phyloP scores from a whole-genome alignment of 2,797 vertebrate species.

The Glyptemys insculpta region DNA sequence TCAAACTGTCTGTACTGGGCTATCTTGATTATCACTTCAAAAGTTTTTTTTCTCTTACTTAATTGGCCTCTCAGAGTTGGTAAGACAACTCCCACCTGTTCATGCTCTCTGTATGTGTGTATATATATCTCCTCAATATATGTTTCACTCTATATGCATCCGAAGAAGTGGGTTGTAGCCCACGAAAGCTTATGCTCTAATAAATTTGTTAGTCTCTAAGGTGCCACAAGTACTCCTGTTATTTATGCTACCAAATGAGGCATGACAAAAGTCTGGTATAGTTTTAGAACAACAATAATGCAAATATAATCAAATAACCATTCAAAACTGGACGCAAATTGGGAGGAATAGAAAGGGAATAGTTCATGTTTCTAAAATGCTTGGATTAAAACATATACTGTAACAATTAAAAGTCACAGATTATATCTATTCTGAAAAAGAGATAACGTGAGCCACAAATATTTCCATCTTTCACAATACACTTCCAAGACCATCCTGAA shows the following conservation, averaged over 20 bases:
- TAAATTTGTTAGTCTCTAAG: no score
- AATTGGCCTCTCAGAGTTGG: no score
- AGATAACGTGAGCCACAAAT: background rate
- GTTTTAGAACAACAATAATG: background rate
- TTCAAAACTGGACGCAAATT: background rate
- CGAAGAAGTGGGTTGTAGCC: no score
- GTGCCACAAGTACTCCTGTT: no score
- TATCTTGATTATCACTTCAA: no score
- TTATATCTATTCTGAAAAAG: background rate
- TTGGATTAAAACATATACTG: background rate
- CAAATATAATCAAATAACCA: background rate
- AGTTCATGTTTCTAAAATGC: background rate
- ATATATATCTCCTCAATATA: no score
- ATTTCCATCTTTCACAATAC: background rate
- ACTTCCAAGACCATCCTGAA: background rate
- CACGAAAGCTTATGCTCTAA: no score
- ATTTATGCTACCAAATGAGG: background rate
- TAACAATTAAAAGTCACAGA: background rate
- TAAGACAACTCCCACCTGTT: no score
- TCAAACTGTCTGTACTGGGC: no score
- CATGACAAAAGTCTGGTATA: background rate
- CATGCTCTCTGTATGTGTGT: no score
- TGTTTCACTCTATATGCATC: no score
- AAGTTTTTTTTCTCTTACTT: no score
- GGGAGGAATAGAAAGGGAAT: background rate